These are phyloP conservation scores for Paramisgurnus dabryanus DNA, from an alignment of 2,113 vertebrate genomes.

Conservation along the genomic window DNA sequence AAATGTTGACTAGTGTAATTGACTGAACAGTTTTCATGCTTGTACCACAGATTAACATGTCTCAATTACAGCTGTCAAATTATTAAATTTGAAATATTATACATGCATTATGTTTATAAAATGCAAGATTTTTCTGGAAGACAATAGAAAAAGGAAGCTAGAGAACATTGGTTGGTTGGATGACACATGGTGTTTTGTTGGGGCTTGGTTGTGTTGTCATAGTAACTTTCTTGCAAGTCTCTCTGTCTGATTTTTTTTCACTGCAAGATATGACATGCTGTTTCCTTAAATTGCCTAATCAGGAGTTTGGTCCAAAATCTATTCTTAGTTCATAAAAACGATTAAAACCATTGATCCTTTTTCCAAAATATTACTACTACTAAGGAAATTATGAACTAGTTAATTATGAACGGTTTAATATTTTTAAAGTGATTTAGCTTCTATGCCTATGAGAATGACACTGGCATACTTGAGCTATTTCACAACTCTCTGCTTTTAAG, in stretches of 20 bases:
- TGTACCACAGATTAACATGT: too few relatives aligned
- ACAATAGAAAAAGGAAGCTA: not conserved
- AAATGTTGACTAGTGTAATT: too few relatives aligned
- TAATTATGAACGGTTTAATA: not conserved
- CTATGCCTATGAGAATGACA: not conserved
- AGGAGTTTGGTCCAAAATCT: not conserved
- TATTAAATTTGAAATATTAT: too few relatives aligned
- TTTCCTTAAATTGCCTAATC: not conserved
- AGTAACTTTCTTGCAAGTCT: not conserved
- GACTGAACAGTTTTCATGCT: not conserved
- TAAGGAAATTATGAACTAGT: too few relatives aligned
- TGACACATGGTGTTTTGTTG: slow-evolving; percentile 1
- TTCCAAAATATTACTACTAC: not conserved
- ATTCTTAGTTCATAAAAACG: not conserved
- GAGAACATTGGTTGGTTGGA: not conserved
- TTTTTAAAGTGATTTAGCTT: not conserved
- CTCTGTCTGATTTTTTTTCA: not conserved
- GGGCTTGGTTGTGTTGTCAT: not conserved
- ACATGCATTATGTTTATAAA: not conserved
- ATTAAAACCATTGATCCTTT: not conserved
- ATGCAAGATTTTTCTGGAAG: not conserved
- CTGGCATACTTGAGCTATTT: not conserved
- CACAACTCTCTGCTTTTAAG: not conserved
- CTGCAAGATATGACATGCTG: not conserved
- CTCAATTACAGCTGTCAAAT: not conserved